Evolutionary conservation across 2,888 invertebrate genomes (phyloP), one percentile per base, ranked within the genome.

Genomic region (Agonopterix subpropinquella): DNA sequence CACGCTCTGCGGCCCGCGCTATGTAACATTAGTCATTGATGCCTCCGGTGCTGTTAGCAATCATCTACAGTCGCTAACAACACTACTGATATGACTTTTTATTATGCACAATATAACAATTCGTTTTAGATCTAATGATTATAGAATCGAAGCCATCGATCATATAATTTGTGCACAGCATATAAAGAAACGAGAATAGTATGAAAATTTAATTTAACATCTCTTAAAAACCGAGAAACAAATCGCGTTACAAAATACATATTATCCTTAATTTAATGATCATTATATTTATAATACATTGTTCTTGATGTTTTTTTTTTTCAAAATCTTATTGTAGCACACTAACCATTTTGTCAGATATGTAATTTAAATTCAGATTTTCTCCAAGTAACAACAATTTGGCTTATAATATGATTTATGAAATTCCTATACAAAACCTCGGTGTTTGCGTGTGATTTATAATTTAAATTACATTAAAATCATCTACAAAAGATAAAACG

Each of bases 301-400:
- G 85, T 82, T 81, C 76, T 81, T 85, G 82, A 78, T 83, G 83
- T 74, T 81, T 80, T 72, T 73, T 73, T 69, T 70, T 75, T 71
- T 74, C 76, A 77, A 77, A 79, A 79, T 78, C 86, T 85, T 86
- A 87, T 80, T 80, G 85, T 88, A 88, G 82, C 84, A 87, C 88
- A 88, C 88, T 88, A 88, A 88, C 88, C 88, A 87, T 87, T 84
- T 86, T 87, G 82, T 85, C 84, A 86, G 88, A 88, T 88, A 88
- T 88, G 88, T 88, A 70, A 83, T 86, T 83, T 88, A 88, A 88
- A 88, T 88, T 88, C 87, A 77, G 85, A 84, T 84, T 85, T 86
- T 82, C 80, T 84, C 86, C 83, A 76, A 76, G 84, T 86, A 82
- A 85, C 74, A 81, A 85, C 74, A 80, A 84, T 85, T 86, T 86